These are phyloP conservation scores for Onychomys torridus DNA, from an alignment of 2,797 vertebrate species.

Conservation along the genomic window DNA sequence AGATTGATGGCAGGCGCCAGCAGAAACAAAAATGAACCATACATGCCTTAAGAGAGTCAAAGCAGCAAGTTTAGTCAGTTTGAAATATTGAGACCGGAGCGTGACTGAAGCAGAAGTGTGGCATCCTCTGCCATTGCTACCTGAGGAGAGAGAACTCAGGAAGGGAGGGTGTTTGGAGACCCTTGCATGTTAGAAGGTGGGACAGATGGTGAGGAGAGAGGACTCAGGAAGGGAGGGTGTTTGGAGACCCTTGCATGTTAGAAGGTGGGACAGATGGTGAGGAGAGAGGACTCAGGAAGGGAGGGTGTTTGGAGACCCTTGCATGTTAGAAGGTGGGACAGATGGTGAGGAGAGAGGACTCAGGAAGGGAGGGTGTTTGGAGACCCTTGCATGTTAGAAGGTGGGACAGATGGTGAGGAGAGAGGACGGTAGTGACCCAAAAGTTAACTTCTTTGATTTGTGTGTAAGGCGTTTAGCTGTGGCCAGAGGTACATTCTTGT, in stretches of 20 bases:
- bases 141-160: background rate
- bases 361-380: background rate
- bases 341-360: background rate
- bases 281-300: background rate
- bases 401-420: background rate
- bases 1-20: background rate
- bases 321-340: background rate
- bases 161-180: background rate
- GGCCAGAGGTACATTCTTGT: background rate
- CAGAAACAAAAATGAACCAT: background rate
- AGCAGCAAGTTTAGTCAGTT: background rate
- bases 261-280: background rate
- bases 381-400: background rate
- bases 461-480: background rate
- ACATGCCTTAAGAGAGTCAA: background rate
- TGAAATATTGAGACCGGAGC: background rate
- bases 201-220: background rate
- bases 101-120: background rate
- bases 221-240: background rate
- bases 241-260: background rate
- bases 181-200: background rate
- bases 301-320: background rate
- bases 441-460: background rate
- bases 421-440: background rate
- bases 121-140: background rate